Evolutionary conservation across 2,888 invertebrate genomes (phyloP).

Genomic region (Calliopum simillimum): DNA sequence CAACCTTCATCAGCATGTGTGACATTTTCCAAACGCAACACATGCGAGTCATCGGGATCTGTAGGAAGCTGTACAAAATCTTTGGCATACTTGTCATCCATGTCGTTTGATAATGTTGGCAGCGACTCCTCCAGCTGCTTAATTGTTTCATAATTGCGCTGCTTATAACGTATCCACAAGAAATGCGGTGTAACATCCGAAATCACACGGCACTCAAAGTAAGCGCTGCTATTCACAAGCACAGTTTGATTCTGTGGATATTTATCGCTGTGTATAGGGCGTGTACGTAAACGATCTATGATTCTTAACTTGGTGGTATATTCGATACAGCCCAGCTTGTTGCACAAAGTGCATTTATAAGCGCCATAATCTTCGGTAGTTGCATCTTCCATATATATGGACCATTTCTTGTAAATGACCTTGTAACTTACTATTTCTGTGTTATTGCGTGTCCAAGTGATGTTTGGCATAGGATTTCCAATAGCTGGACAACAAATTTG

Average conservation of each 20-base stretch:
- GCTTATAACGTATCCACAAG: constrained; percentile 76
- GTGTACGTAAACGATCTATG: constrained; percentile 84
- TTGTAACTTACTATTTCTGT: constrained; percentile 73
- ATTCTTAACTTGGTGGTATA: constrained; percentile 78
- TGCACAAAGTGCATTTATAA: constrained; percentile 90
- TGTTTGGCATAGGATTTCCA: constrained; percentile 83
- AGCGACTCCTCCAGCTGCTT: constrained; percentile 48
- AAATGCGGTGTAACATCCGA: constrained; percentile 87
- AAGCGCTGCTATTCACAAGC: constrained; percentile 76
- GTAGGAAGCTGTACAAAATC: constrained; percentile 45
- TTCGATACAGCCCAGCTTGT: constrained; percentile 81
- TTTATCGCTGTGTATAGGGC: constrained; percentile 85
- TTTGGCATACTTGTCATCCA: constrained; percentile 27
- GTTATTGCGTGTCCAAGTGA: constrained; percentile 86
- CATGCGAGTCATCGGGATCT: constrained; percentile 67
- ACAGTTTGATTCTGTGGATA: constrained; percentile 86
- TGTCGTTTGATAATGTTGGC: constrained; percentile 40
- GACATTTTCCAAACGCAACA: constrained; percentile 84
- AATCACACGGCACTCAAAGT: constrained; percentile 82
- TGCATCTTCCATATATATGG: constrained; percentile 81
- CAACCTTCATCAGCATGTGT: constrained; percentile 91
- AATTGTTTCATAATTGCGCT: constrained; percentile 50
- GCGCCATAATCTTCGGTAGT: constrained; percentile 86
- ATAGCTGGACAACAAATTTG: constrained; percentile 71
- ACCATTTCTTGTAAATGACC: constrained; percentile 76